A percentile compares a stretch with the other conserved stretches of the same genome.
Evolutionary conservation across 2,113 vertebrate species (phyloP).

Genomic region (Eonycteris spelaea): DNA sequence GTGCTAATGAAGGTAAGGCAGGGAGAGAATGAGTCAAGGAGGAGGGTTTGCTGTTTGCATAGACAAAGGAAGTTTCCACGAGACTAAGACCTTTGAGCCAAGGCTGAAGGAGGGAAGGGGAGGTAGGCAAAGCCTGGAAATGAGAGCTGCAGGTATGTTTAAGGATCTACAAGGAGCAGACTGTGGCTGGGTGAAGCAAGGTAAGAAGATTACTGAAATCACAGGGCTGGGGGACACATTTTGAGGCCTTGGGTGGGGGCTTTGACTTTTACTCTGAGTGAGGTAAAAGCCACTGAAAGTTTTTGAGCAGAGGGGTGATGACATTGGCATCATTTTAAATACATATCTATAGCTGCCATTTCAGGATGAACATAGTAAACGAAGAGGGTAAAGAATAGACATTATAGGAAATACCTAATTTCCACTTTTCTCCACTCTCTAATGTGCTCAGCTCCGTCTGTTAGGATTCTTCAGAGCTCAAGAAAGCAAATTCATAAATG

Average conservation of each 20-base stretch:
- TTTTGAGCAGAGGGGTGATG: neutral
- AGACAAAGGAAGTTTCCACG: neutral
- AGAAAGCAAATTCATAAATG: neutral
- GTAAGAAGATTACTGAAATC: neutral
- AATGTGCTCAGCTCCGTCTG: neutral
- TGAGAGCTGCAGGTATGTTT: neutral
- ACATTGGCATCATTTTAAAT: neutral
- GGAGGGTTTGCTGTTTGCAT: neutral
- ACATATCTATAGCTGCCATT: neutral
- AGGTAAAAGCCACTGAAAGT: neutral
- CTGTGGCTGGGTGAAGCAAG: neutral
- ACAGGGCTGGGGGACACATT: neutral
- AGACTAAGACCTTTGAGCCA: neutral
- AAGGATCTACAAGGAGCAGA: neutral
- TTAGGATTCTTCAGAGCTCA: neutral
- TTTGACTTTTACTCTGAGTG: neutral
- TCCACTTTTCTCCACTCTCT: neutral
- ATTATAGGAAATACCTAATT: neutral
- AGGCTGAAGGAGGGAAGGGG: neutral
- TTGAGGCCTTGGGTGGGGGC: neutral
- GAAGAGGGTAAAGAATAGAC: neutral
- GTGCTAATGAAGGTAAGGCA: neutral
- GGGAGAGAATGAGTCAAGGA: neutral
- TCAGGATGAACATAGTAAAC: neutral
- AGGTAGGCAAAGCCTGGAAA: neutral